Evolutionary conservation across 2,113 vertebrate species (phyloP).

Genomic region (Narcine bancroftii): DNA sequence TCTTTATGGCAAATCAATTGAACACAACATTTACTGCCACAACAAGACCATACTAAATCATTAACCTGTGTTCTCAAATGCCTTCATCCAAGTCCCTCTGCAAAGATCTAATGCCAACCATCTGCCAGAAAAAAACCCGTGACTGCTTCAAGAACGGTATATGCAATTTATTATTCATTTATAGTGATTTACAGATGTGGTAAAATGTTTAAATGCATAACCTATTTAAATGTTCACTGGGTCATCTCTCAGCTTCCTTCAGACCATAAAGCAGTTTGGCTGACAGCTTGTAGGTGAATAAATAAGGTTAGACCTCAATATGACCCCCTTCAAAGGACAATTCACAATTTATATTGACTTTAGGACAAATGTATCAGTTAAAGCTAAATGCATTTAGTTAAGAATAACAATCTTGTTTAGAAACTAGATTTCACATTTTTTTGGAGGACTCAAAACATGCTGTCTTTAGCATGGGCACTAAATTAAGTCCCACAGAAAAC

Average conservation of each 20-base stretch:
- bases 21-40: not conserved
- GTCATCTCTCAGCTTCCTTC: not conserved
- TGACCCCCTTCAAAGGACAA: not conserved
- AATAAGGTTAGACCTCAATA: not conserved
- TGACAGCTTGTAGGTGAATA: not conserved
- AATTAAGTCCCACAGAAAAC: too few relatives aligned
- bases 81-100: not conserved
- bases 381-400: not conserved
- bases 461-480: too few relatives aligned
- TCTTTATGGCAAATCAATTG: conserved; percentile 4
- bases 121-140: not conserved
- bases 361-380: not conserved
- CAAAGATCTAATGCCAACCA: not conserved
- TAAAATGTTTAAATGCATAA: not conserved
- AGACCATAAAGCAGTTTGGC: not conserved
- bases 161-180: conserved; percentile 7
- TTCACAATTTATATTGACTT: not conserved
- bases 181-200: not conserved
- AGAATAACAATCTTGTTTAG: not conserved
- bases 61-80: not conserved
- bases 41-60: not conserved
- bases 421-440: too few relatives aligned
- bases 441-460: too few relatives aligned
- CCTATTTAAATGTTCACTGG: not conserved
- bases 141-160: not conserved